A percentile compares a stretch with the other conserved stretches of the same genome.
Evolutionary conservation across 2,797 vertebrate genomes (phyloP).

Genomic region (Ispidina lecontei): DNA sequence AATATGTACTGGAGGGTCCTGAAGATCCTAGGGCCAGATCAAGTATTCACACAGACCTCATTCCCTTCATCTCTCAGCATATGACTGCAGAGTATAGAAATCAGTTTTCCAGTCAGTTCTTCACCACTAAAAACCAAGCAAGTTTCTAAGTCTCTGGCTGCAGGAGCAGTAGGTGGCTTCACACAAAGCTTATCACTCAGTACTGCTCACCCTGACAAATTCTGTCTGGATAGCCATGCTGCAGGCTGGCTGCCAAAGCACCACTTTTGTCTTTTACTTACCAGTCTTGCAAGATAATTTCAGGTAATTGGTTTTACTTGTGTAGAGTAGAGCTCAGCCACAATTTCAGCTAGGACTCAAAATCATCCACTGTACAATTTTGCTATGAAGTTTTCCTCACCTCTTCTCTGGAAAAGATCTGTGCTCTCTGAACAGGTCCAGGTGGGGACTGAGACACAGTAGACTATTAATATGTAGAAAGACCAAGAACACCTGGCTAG

Average conservation of each 20-base stretch:
- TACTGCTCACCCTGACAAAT: not conserved
- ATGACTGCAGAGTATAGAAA: not conserved
- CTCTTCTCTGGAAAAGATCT: not conserved
- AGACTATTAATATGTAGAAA: not conserved
- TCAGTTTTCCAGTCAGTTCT: not conserved
- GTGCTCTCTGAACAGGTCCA: not conserved
- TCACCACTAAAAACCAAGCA: not conserved
- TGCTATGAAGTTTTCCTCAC: not conserved
- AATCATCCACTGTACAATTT: not conserved
- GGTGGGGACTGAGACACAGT: not conserved
- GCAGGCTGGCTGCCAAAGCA: not conserved
- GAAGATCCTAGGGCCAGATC: not conserved
- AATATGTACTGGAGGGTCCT: not conserved
- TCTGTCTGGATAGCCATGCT: not conserved
- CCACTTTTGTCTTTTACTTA: not conserved
- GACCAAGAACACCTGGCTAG: not conserved
- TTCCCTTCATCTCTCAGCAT: not conserved
- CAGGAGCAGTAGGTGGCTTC: not conserved
- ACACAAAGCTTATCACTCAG: not conserved
- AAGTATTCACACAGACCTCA: not conserved
- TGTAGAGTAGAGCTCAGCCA: not conserved
- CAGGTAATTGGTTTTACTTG: not conserved
- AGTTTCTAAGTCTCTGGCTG: not conserved
- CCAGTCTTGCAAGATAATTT: not conserved
- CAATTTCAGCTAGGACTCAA: not conserved